Base-by-base conservation (phyloP, 2,797 vertebrate genomes). In the Bovichtus diacanthus region DNA sequence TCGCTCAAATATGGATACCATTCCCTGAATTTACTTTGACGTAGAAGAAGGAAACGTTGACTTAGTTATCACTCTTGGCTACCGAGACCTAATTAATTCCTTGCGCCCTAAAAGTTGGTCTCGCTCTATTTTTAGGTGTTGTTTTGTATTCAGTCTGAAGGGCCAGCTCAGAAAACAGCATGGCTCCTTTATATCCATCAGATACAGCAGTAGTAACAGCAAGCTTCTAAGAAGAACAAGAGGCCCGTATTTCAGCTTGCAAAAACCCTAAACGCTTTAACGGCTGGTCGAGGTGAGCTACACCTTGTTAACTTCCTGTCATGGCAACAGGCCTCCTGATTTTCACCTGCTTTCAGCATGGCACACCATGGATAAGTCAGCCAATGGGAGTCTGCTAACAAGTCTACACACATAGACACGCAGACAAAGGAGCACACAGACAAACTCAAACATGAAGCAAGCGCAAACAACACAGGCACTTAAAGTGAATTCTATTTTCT, bases 61-160 rank as follows among this genome's bases (percentile, higher is more conserved):
- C 19, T 76, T 46, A 23, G 10, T 36, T 10, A 36, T 47, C 46
- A 47, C 47, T 41, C 43, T 18, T 70, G 64, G 68, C 60, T 39
- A 67, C n/a, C 9, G 6, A 6, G 53, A 43, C 19, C 66, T 39
- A 61, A 76, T 64, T 56, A 39, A 54, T 51, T 66, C 39, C 21
- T 59, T 39, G 50, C 58, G 63, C 41, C 51, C 54, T 38, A 59
- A 53, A 67, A 68, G 74, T 62, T 67, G 34, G 11, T 65, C 43
- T 67, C 29, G 1, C 12, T 76, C 31, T 72, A 78, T 76, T 66
- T 85, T 74, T 58, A 59, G 49, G 2, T 36, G 27, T 49, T 58
- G 21, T 63, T 83, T 74, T 43, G 18, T 21, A 53, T 67, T 34
- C 21, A 18, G 18, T 75, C 2, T 58, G 44, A 78, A 56, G 60